Evolutionary conservation across 2,888 invertebrate species (phyloP).

Genomic region (Beris chalybata): DNA sequence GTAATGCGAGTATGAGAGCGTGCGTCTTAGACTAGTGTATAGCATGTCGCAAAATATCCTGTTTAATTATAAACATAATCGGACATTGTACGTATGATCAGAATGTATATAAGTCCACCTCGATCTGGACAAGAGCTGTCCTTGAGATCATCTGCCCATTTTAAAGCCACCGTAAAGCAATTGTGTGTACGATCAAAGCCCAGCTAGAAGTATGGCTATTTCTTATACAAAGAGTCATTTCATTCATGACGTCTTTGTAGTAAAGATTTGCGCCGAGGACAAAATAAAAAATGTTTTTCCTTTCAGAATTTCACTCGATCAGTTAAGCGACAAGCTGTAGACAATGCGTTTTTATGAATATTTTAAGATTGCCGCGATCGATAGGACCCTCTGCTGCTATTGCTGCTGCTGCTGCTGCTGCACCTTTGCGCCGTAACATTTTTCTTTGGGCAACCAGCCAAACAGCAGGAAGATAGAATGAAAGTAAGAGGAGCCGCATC

Average conservation of each 20-base stretch:
- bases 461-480: constrained; percentile 20
- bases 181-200: background rate
- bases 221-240: constrained; percentile 11
- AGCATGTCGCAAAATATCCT: constrained; percentile 7
- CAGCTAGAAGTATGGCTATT: background rate
- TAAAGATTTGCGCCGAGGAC: background rate
- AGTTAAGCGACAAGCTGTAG: constrained; percentile 10
- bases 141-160: constrained; percentile 6
- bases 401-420: constrained; percentile 4
- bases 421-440: no score
- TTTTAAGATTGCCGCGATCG: constrained; percentile 31
- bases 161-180: background rate
- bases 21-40: background rate
- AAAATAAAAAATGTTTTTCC: constrained; percentile 6
- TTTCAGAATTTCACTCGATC: constrained; percentile 22
- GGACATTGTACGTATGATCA: background rate
- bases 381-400: background rate
- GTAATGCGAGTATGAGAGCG: no score
- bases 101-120: background rate
- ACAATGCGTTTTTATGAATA: constrained; percentile 36
- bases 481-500: constrained; percentile 30
- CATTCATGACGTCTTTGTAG: constrained; percentile 9
- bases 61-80: constrained; percentile 24
- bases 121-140: constrained; percentile 22
- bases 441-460: background rate